Evolutionary conservation across 2,113 vertebrate genomes (phyloP).

Genomic region (Cnemophilus loriae): DNA sequence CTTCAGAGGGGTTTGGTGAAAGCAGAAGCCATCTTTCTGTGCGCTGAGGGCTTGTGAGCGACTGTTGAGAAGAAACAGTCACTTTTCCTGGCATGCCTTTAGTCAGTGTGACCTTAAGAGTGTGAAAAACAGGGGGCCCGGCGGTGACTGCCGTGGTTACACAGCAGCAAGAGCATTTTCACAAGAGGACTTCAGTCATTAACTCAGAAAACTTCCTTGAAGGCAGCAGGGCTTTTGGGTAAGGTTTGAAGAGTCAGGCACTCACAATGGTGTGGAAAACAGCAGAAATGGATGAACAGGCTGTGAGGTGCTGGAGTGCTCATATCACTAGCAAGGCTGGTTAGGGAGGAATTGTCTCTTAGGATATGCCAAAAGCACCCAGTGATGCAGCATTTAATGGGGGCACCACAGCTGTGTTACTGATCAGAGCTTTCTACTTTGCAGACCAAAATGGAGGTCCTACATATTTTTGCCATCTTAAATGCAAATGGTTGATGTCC

Average conservation of each 20-base stretch:
- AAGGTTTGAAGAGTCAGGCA: neutral
- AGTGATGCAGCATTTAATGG: neutral
- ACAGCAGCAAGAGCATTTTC: conserved; percentile 2
- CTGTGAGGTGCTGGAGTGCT: neutral
- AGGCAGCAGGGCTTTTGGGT: neutral
- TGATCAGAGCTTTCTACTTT: neutral
- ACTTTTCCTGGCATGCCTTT: conserved; percentile 60
- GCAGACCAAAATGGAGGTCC: neutral
- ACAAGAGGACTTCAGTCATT: neutral
- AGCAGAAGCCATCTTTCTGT: conserved; percentile 11
- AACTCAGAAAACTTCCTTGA: neutral
- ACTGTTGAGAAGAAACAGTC: conserved; percentile 51
- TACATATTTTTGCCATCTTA: neutral
- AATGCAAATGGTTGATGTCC: neutral
- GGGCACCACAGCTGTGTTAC: neutral
- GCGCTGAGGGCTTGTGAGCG: neutral
- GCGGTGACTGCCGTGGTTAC: neutral
- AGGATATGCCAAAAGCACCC: neutral
- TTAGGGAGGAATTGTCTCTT: neutral
- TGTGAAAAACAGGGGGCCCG: neutral
- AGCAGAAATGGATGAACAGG: neutral
- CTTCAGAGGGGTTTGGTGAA: neutral
- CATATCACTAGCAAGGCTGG: neutral
- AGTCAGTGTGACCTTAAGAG: conserved; percentile 54
- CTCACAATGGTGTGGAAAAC: neutral